Percentiles rank a stretch among this genome's conserved stretches.
Conservation (phyloP, 2,797 vertebrate species). For the Crenichthys baileyi region DNA sequence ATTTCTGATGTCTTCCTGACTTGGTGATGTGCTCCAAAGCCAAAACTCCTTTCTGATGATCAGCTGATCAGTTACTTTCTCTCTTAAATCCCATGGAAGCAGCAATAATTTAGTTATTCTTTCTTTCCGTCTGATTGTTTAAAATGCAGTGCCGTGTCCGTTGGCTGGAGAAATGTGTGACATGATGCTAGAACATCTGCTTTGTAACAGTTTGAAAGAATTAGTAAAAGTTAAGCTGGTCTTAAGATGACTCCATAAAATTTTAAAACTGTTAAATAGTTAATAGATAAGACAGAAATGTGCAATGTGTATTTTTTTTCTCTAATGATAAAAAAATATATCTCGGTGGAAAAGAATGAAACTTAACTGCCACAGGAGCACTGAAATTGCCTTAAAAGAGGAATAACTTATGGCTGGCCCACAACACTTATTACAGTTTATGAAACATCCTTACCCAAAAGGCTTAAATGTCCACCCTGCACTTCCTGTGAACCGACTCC, state of each 20-base stretch:
- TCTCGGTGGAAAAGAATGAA: conserved; percentile 23
- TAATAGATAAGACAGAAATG: not conserved
- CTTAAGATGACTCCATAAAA: not conserved
- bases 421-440: conserved; percentile 59
- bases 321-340: conserved; percentile 22
- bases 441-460: conserved; percentile 63
- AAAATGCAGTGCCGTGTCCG: not conserved
- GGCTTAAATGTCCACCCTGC: conserved; percentile 57
- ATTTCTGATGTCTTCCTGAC: no score
- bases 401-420: conserved; percentile 36
- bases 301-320: not conserved
- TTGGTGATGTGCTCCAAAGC: no score
- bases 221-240: not conserved
- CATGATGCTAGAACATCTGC: not conserved
- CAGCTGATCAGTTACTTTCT: not conserved
- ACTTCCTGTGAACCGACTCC: conserved; percentile 67
- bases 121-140: not conserved
- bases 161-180: not conserved
- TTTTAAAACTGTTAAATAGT: not conserved
- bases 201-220: not conserved
- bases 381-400: conserved; percentile 41
- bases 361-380: conserved; percentile 20
- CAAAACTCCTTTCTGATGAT: not conserved
- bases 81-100: not conserved
- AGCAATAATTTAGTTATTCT: not conserved